These are phyloP conservation scores for Dicrostonyx torquatus DNA, from an alignment of 2,797 vertebrate genomes.

Conservation along the genomic window DNA sequence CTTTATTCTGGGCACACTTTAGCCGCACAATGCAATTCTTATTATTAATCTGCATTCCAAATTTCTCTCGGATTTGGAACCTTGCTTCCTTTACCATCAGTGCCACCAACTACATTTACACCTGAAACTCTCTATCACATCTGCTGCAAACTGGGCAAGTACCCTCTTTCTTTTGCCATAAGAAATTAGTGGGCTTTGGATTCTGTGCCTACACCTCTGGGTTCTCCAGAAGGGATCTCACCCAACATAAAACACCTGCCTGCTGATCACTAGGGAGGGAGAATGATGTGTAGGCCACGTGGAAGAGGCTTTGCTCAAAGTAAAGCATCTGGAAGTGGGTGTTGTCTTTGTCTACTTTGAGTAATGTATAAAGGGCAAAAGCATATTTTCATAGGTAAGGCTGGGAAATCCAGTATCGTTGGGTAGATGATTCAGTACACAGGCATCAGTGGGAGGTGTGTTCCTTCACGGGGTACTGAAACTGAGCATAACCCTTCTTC, in stretches of 20 bases:
- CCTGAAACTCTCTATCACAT: neutral
- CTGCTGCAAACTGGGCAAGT: neutral
- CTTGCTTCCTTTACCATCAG: neutral
- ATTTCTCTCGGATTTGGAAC: neutral
- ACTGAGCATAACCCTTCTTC: neutral
- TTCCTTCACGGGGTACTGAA: neutral
- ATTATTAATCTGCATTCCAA: neutral
- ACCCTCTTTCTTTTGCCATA: neutral
- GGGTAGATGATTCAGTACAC: neutral
- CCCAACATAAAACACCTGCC: neutral
- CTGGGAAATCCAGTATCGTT: neutral
- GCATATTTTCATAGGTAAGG: neutral
- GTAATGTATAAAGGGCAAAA: neutral
- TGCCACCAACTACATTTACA: neutral
- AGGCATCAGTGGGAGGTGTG: neutral
- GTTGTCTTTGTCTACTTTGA: neutral
- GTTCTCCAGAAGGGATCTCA: neutral
- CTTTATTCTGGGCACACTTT: neutral
- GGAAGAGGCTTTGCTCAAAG: neutral
- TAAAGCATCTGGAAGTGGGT: neutral
- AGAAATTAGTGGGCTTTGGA: neutral
- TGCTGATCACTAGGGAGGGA: too few species aligned
- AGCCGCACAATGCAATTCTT: neutral
- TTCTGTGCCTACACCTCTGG: neutral
- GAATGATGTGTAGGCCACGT: fast-evolving